Percentiles rank a stretch among this genome's conserved stretches.
These are phyloP conservation scores for Gisinianus flammeolus DNA, from an alignment of 2,888 invertebrate species.

Conservation along the genomic window DNA sequence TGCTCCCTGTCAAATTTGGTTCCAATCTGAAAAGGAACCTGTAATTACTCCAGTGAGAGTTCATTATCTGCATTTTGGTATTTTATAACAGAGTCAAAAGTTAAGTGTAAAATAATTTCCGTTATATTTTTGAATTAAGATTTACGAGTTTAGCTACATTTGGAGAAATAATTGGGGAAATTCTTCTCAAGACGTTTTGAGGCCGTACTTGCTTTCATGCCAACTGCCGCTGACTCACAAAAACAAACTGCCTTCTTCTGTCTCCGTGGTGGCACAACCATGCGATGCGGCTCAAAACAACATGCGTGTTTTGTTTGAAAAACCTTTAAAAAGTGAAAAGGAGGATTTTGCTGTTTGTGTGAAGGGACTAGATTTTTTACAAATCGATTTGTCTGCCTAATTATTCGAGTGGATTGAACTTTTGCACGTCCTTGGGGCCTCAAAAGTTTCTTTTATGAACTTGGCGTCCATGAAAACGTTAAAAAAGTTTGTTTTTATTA, in stretches of 20 bases:
- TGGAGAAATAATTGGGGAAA: slow-evolving; percentile 96
- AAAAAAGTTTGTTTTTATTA: background rate
- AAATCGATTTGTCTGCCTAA: slow-evolving; percentile 87
- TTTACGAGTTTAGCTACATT: slow-evolving; percentile 89
- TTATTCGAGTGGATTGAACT: slow-evolving; percentile 95
- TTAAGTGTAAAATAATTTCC: background rate
- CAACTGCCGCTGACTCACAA: slow-evolving; percentile 77
- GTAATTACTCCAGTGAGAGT: slow-evolving; percentile 62
- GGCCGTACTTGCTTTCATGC: slow-evolving; percentile 89
- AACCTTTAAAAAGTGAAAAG: slow-evolving; percentile 72
- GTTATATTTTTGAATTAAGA: slow-evolving; percentile 68
- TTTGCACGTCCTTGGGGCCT: slow-evolving; percentile 82
- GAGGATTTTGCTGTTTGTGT: slow-evolving; percentile 91
- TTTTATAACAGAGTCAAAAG: background rate
- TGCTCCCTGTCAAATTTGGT: background rate
- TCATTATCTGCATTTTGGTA: background rate
- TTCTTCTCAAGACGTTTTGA: slow-evolving; percentile 87
- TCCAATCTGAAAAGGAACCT: background rate
- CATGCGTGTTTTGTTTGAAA: slow-evolving; percentile 79
- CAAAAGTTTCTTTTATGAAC: slow-evolving; percentile 90
- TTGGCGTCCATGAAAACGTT: too few species aligned
- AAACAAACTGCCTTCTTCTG: slow-evolving; percentile 74
- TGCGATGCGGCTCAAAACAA: slow-evolving; percentile 88
- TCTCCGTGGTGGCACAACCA: slow-evolving; percentile 81
- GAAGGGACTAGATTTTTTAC: slow-evolving; percentile 89